Base-by-base conservation (phyloP, 1,140 invertebrate genomes). In the Euglossa dilemma region DNA sequence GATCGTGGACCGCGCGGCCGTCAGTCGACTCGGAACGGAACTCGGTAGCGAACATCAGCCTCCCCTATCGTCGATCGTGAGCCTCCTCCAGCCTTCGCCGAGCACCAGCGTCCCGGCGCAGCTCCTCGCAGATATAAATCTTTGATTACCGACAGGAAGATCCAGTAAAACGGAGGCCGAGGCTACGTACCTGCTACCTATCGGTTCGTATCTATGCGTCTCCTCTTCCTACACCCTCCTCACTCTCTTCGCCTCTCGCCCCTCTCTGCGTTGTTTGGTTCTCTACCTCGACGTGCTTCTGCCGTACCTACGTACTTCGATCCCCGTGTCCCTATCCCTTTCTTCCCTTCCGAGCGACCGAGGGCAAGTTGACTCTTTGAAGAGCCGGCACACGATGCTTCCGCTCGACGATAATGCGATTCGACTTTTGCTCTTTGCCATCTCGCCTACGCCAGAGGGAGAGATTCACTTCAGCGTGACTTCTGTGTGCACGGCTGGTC, bases 101-200 rank as follows among this genome's bases (percentile, higher is more conserved):
- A n/a, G n/a, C n/a, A n/a, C n/a, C 47, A 75, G 20, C 66, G 56
- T 63, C 74, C 47, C 59, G 36, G 54, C 64, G 59, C 85, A 85
- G 11, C 28, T 50, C 70, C 74, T 52, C 20, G 71, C 50, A 83
- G 87, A 89, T 89, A 88, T 88, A 88, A 89, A 89, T 89, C 87
- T 89, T 88, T 89, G 86, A 89, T 89, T 74, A 80, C 79, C 75
- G 67, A 63, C 84, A 78, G 78, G 70, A 79, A 87, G 83, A 75
- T 71, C 79, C 84, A 81, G 74, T 71, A 83, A 79, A 86, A 79
- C 72, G 75, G 63, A 72, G 36, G 82, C 11, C 69, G 57, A 59
- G 45, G 45, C 61, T 16, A 43, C 28, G 72, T 76, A 76, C 50
- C 23, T 56, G 14, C 45, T 23, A 59, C 50, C 43, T 75, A 69